These are phyloP conservation scores for Platichthys stellatus DNA, from an alignment of 2,113 vertebrate species.

Conservation along the genomic window DNA sequence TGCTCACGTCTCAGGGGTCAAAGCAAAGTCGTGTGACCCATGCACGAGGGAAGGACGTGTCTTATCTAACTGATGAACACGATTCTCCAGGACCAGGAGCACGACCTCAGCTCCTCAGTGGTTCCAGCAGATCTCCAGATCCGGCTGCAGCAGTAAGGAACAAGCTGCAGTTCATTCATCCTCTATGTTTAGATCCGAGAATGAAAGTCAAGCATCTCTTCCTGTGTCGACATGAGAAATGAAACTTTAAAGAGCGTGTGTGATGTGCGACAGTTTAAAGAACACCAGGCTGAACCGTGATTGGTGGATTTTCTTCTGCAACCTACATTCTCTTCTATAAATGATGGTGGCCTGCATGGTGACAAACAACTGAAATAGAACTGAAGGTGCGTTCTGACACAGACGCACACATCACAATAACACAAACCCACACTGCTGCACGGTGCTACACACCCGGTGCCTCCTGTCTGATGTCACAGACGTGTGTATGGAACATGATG, in stretches of 20 bases:
- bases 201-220: not conserved
- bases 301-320: not conserved
- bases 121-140: not conserved
- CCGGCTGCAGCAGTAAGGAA: too few species aligned
- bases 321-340: not conserved
- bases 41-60: too few species aligned
- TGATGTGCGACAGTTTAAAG: not conserved
- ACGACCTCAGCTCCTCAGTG: not conserved
- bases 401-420: conserved; percentile 2
- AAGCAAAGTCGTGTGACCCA: too few species aligned
- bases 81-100: too few species aligned
- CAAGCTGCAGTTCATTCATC: too few species aligned
- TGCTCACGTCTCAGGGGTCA: too few species aligned
- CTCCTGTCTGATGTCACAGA: conserved; percentile 25
- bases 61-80: too few species aligned
- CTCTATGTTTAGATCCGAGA: too few species aligned
- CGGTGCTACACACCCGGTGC: not conserved
- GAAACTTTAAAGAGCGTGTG: too few species aligned
- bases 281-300: not conserved
- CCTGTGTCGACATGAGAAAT: not conserved
- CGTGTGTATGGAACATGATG: conserved; percentile 23
- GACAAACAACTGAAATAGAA: conserved; percentile 26
- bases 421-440: not conserved
- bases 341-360: not conserved
- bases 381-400: not conserved